Evolutionary conservation across 2,888 invertebrate species (phyloP).

Genomic region (Ophonus ardosiacus): DNA sequence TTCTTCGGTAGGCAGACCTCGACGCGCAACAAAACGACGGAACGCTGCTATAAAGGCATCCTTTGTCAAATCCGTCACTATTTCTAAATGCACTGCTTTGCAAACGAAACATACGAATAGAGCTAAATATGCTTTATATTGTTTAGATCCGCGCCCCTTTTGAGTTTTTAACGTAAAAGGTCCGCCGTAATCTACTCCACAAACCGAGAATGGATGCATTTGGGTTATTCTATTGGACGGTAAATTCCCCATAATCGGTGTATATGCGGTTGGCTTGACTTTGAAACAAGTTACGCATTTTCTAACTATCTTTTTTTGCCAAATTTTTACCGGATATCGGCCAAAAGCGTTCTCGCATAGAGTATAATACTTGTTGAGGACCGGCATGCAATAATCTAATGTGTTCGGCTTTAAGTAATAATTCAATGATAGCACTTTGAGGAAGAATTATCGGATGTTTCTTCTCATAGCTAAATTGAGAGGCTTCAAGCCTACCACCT

Average conservation of each 20-base stretch:
- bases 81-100: constrained; percentile 64
- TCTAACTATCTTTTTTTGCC: constrained; percentile 3
- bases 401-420: too few relatives aligned
- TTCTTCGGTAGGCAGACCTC: constrained; percentile 60
- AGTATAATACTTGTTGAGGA: too few relatives aligned
- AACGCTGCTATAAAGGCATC: constrained; percentile 57
- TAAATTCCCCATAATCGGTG: constrained; percentile 8
- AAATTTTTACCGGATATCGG: neutral
- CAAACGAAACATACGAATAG: constrained; percentile 63
- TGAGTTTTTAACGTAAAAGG: constrained; percentile 62
- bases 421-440: too few relatives aligned
- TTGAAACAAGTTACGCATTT: neutral
- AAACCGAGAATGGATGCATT: constrained; percentile 57
- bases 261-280: neutral
- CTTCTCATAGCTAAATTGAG: too few relatives aligned
- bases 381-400: too few relatives aligned
- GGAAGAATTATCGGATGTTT: too few relatives aligned
- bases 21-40: constrained; percentile 56
- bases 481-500: too few relatives aligned
- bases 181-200: constrained; percentile 64
- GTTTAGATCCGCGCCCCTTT: constrained; percentile 61
- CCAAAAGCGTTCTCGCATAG: too few relatives aligned
- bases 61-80: constrained; percentile 58
- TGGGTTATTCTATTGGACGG: constrained; percentile 65
- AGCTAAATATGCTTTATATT: constrained; percentile 54